These are phyloP conservation scores for Percopsis omiscomaycus DNA, from an alignment of 2,797 vertebrate species.

Conservation along the genomic window DNA sequence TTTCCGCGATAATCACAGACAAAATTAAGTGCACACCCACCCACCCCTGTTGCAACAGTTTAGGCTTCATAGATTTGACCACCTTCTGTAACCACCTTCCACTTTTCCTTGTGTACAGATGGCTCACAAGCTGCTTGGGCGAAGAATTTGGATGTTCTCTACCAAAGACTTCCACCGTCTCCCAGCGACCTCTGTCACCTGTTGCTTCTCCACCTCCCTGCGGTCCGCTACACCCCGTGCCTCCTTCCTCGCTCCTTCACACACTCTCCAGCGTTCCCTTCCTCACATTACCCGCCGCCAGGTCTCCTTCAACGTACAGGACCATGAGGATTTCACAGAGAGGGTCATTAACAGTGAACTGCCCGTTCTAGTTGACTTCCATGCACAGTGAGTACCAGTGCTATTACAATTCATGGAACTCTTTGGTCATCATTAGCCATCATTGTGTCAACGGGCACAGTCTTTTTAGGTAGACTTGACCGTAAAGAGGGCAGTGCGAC, in stretches of 20 bases:
- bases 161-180: constrained; percentile 53
- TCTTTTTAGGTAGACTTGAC: too few species aligned
- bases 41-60: constrained; percentile 4
- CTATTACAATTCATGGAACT: too few species aligned
- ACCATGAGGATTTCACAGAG: constrained; percentile 90
- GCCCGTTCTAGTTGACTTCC: constrained; percentile 92
- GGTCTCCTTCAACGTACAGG: constrained; percentile 90
- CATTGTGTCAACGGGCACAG: too few species aligned
- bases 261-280: constrained; percentile 48
- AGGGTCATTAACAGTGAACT: constrained; percentile 89
- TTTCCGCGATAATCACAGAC: too few species aligned
- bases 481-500: too few species aligned
- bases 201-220: constrained; percentile 48
- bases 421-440: too few species aligned
- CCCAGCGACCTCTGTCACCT: constrained; percentile 40
- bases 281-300: constrained; percentile 57
- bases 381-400: constrained; percentile 87
- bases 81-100: too few species aligned
- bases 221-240: constrained; percentile 34
- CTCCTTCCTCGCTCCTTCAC: constrained; percentile 52
- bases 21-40: neutral
- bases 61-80: neutral
- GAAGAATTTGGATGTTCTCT: constrained; percentile 75
- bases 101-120: constrained; percentile 67
- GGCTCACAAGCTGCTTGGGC: constrained; percentile 83